Conservation (phyloP, 2,888 invertebrate genomes). For the Apoderus coryli region DNA sequence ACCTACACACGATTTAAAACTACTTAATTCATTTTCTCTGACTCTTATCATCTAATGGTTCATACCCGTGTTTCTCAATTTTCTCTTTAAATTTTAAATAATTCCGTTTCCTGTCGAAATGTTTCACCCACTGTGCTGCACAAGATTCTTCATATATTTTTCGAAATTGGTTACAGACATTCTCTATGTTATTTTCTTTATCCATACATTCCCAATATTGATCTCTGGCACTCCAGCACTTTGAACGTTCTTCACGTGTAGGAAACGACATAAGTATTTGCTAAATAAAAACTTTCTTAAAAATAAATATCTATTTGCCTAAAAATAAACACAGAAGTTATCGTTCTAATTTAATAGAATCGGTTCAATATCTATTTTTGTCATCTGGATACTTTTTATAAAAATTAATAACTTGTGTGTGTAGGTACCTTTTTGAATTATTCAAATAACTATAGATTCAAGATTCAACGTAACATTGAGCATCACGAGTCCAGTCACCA, state of each 20-base stretch:
- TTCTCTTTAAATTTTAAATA: conserved; percentile 79
- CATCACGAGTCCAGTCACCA: no score
- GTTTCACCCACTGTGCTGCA: conserved; percentile 79
- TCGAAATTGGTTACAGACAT: conserved; percentile 15
- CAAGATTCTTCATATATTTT: conserved; percentile 47
- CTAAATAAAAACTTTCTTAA: no score
- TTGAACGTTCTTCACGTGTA: conserved; percentile 58
- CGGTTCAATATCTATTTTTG: no score
- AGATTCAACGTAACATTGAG: no score
- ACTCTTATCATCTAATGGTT: conserved; percentile 48
- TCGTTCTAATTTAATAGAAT: no score
- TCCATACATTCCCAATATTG: conserved; percentile 83
- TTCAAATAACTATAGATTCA: no score
- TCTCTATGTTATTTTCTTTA: conserved; percentile 31
- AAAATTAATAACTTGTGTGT: no score
- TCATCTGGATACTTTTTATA: no score
- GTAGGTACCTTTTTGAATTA: no score
- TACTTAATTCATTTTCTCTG: no score
- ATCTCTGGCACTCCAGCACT: conserved; percentile 79
- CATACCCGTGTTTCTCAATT: conserved; percentile 74
- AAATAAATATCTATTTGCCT: conserved; percentile 1
- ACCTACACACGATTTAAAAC: no score
- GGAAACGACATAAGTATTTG: conserved; percentile 71
- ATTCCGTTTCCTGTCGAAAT: conserved; percentile 81
- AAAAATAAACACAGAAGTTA: background rate